Conservation (phyloP, 2,797 vertebrate species). For the Epinephelus awoara region DNA sequence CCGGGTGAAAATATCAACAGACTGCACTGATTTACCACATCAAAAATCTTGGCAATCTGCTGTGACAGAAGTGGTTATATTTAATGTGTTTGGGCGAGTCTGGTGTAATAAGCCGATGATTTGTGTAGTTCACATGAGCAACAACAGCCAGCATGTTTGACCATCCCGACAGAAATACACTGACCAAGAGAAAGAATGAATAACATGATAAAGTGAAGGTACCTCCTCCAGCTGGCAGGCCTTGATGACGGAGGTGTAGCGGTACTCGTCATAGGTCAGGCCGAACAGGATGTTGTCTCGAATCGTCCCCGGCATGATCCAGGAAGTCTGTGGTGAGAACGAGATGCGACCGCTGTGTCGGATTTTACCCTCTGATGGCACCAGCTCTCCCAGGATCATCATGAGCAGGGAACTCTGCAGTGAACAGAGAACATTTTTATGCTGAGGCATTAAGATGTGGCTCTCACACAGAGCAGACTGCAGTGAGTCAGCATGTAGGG, state of each 20-base stretch:
- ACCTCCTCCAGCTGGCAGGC: slow-evolving; percentile 98
- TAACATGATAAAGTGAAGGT: slow-evolving; percentile 1
- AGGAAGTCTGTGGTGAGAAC: slow-evolving; percentile 96
- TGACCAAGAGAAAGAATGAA: not conserved
- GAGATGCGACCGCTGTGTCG: slow-evolving; percentile 97
- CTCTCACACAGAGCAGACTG: not conserved
- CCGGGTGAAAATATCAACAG: not conserved
- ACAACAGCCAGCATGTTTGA: not conserved
- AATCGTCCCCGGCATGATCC: slow-evolving; percentile 98
- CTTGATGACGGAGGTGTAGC: slow-evolving; percentile 95
- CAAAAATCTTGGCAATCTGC: not conserved
- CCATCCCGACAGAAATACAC: not conserved
- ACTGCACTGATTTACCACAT: not conserved
- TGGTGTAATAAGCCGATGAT: not conserved
- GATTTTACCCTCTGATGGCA: slow-evolving; percentile 93
- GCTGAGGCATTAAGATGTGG: not conserved
- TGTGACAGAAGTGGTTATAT: not conserved
- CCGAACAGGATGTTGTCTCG: slow-evolving; percentile 98
- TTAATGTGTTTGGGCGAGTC: not conserved
- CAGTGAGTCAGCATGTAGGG: not conserved
- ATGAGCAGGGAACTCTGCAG: slow-evolving; percentile 96
- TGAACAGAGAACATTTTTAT: not conserved
- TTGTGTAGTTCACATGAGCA: not conserved
- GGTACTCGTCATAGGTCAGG: slow-evolving; percentile 94
- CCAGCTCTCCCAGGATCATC: slow-evolving; percentile 98